These are phyloP conservation scores for Tadarida brasiliensis DNA, from an alignment of 2,797 vertebrate genomes.

Conservation along the genomic window DNA sequence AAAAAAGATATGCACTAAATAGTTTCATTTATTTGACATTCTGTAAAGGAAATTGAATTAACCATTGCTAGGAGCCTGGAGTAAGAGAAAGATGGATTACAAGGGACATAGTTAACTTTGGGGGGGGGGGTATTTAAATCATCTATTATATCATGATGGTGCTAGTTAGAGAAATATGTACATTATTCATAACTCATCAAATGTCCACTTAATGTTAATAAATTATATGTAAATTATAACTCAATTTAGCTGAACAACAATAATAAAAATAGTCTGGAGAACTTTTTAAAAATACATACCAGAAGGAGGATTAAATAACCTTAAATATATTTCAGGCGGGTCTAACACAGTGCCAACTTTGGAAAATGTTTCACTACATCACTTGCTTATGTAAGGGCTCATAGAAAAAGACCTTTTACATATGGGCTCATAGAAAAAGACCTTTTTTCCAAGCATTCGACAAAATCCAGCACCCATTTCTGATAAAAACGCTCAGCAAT, in stretches of 20 bases:
- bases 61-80: neutral
- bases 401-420: neutral
- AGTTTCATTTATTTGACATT: neutral
- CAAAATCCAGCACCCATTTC: too few relatives aligned
- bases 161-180: neutral
- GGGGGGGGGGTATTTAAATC: neutral
- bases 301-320: neutral
- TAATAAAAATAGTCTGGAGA: neutral
- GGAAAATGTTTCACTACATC: neutral
- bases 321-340: neutral
- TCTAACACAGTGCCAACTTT: neutral
- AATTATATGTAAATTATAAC: neutral
- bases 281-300: neutral
- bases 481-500: too few relatives aligned
- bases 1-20: neutral
- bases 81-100: neutral
- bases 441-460: too few relatives aligned
- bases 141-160: neutral
- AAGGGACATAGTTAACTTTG: neutral
- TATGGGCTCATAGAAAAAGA: too few relatives aligned
- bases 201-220: neutral
- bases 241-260: neutral
- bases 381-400: neutral
- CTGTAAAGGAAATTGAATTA: neutral
- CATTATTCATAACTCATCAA: neutral